Evolutionary conservation across 2,113 vertebrate species (phyloP).

Genomic region (Thamnaconus septentrionalis): DNA sequence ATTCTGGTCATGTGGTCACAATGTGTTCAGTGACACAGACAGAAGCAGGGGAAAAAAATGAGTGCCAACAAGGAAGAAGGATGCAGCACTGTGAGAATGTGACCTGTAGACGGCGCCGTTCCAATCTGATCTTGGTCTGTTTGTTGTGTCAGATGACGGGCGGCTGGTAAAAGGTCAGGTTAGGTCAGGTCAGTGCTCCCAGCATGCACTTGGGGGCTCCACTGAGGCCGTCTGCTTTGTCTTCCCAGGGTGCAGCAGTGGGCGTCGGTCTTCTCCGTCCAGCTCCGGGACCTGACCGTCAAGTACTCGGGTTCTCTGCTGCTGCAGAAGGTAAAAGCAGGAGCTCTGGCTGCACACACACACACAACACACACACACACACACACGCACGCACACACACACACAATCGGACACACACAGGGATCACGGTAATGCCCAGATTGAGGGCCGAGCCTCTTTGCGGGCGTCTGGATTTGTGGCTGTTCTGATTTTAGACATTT

Average conservation of each 20-base stretch:
- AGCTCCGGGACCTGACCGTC: constrained; percentile 76
- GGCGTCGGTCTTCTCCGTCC: constrained; percentile 81
- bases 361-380: neutral
- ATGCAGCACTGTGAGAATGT: too few species aligned
- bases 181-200: too few species aligned
- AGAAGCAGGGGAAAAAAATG: too few species aligned
- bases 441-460: constrained; percentile 52
- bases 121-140: too few species aligned
- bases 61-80: too few species aligned
- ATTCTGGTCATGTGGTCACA: too few species aligned
- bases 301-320: constrained; percentile 89
- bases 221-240: neutral
- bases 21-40: too few species aligned
- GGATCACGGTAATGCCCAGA: constrained; percentile 59
- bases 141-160: too few species aligned
- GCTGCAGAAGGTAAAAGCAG: constrained; percentile 87
- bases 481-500: constrained; percentile 57
- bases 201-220: too few species aligned
- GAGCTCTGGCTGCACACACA: neutral
- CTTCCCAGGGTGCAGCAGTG: constrained; percentile 87
- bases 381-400: constrained; percentile 3
- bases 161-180: too few species aligned
- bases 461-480: constrained; percentile 52
- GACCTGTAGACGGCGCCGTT: too few species aligned
- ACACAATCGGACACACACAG: constrained; percentile 22